Percentiles rank a stretch among this genome's conserved stretches.
These are phyloP conservation scores for Tenthredo livida DNA, from an alignment of 2,888 invertebrate species.

Conservation along the genomic window DNA sequence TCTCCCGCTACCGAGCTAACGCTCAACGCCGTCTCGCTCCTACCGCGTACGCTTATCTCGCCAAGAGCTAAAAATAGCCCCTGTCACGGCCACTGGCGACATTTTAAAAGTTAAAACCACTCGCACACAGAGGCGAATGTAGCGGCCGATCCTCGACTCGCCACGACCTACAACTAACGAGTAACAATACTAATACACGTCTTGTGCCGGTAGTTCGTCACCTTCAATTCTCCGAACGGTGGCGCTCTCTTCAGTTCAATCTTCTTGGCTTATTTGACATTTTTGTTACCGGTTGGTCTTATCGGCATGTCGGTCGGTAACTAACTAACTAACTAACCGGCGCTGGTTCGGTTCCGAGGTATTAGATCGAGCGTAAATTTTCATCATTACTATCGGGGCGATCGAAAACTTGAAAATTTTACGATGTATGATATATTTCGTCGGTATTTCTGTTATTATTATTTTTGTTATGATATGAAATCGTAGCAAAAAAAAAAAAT, in stretches of 20 bases:
- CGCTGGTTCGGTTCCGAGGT: neutral
- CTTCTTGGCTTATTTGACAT: conserved; percentile 6
- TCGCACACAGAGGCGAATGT: conserved; percentile 48
- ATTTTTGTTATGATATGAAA: neutral
- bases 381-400: neutral
- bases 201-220: conserved; percentile 1
- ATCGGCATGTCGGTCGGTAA: conserved; percentile 48
- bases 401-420: neutral
- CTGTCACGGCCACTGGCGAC: conserved; percentile 77
- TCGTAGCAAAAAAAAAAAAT: neutral
- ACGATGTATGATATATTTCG: neutral
- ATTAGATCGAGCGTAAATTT: neutral
- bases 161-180: conserved; percentile 7
- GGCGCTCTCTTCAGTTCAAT: conserved; percentile 39
- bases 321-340: neutral
- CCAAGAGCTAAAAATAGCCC: conserved; percentile 75
- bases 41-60: conserved; percentile 73
- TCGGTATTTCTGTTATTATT: neutral
- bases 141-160: conserved; percentile 54
- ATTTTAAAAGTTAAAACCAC: conserved; percentile 75
- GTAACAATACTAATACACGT: conserved; percentile 22
- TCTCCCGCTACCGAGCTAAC: conserved; percentile 52
- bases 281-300: conserved; percentile 29
- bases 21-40: conserved; percentile 55
- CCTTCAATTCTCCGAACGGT: conserved; percentile 23